These are phyloP conservation scores for Euzophera pinguis DNA, from an alignment of 2,888 invertebrate species.

Conservation along the genomic window DNA sequence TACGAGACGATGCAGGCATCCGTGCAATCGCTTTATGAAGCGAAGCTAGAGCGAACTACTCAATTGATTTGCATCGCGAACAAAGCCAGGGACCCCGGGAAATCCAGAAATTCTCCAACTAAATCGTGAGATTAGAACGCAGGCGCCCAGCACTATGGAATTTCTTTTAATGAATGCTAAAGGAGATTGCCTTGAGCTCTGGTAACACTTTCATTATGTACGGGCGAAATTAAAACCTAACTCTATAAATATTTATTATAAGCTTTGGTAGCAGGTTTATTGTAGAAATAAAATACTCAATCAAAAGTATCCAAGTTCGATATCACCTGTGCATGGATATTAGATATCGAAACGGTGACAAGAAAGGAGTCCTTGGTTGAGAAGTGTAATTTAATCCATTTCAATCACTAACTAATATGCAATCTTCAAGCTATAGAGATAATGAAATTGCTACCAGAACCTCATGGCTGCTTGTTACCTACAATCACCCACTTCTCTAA, in stretches of 20 bases:
- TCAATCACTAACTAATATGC: too few species aligned
- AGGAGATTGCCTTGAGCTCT: conserved; percentile 20
- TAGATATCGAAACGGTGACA: too few species aligned
- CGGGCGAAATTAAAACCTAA: conserved; percentile 8
- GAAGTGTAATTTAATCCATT: too few species aligned
- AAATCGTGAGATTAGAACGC: conserved; percentile 54
- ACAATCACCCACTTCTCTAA: too few species aligned
- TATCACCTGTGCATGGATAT: too few species aligned
- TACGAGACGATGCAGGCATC: conserved; percentile 24
- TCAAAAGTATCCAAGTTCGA: too few species aligned
- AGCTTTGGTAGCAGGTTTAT: neutral
- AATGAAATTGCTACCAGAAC: too few species aligned
- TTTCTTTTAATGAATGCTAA: conserved; percentile 37
- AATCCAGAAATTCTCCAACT: conserved; percentile 57
- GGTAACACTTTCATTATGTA: conserved; percentile 13
- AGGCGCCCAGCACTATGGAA: conserved; percentile 40
- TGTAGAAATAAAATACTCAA: too few species aligned
- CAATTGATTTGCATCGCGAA: conserved; percentile 65
- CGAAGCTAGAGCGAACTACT: conserved; percentile 33
- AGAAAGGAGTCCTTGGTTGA: too few species aligned
- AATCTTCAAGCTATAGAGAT: too few species aligned
- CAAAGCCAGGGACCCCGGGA: conserved; percentile 47
- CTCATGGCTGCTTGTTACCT: too few species aligned
- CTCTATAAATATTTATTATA: neutral
- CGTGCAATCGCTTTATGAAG: conserved; percentile 51